Base-by-base conservation (phyloP, 53 echinoderm and acorn worm genomes). In the Henricia sp. region DNA sequence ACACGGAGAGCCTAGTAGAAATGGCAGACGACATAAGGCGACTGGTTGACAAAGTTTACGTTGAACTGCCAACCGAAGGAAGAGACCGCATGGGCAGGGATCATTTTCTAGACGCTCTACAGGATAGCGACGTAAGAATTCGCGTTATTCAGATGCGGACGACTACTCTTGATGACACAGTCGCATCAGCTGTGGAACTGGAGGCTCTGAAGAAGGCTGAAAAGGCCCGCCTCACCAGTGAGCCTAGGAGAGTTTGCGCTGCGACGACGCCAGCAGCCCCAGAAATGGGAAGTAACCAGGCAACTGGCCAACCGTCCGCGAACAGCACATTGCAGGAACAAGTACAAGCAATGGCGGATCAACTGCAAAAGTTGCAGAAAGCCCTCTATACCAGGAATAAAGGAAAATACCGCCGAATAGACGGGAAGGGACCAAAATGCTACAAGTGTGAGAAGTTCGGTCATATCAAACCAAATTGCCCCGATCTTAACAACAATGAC, bases 21-120 rank as follows among this genome's bases (percentile, higher is more conserved):
- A 23, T 88, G 56, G 82, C 62, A 23, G 43, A 82, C 10, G 35
- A 54, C 1, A 59, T 71, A 21, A 46, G 59, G 12, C 33, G 60
- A 6, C 60, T 88, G 0, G 30, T 30, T 16, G 59, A 70, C 8
- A 56, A 57, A 42, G 82, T 82, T 0, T 82, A 88, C 25, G 58
- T 63, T 6, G 46, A 36, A 0, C 34, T 56, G 37, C 29, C 71
- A 41, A 24, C 28, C 3, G 82, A 70, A 3, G 28, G 70, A 16
- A 40, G 60, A 12, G 72, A 88, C 0, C n/a, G 12, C 1, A 26
- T 88, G 44, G 88, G 70, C n/a, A 52, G 34, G 82, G n/a, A 58
- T 53, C 71, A 82, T 46, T 88, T 88, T 12, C 13, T 82, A 16
- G 88, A 88, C 28, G 88, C 82, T 26, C 1, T 88, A 33, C 29